Evolutionary conservation across 2,113 vertebrate genomes (phyloP).

Genomic region (Melanostigma gelatinosum): DNA sequence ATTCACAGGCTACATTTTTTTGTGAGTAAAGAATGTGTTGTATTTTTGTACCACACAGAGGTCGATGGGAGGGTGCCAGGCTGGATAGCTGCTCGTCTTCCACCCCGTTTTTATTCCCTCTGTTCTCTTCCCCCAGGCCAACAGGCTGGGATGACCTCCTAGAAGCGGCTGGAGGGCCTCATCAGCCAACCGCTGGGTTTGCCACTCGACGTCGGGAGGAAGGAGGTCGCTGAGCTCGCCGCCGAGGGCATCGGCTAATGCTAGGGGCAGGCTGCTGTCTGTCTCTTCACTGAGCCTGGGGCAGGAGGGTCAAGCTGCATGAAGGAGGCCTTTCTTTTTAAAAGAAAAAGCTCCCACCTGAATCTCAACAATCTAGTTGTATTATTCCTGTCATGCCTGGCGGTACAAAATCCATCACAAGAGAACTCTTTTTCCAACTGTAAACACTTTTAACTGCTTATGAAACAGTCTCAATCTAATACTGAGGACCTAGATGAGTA

Average conservation of each 20-base stretch:
- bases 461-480: background rate
- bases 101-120: slow-evolving; percentile 1
- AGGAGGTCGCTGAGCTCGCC: slow-evolving; percentile 29
- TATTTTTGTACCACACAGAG: background rate
- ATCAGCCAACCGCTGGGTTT: slow-evolving; percentile 47
- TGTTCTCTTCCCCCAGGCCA: slow-evolving; percentile 37
- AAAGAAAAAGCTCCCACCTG: slow-evolving; percentile 27
- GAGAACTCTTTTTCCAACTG: background rate
- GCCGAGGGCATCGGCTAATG: slow-evolving; percentile 28
- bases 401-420: slow-evolving; percentile 3
- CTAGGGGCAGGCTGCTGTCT: slow-evolving; percentile 30
- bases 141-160: slow-evolving; percentile 9
- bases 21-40: background rate
- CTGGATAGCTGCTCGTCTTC: background rate
- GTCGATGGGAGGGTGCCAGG: background rate
- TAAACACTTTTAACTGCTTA: background rate
- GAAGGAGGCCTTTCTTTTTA: slow-evolving; percentile 7
- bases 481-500: too few relatives aligned
- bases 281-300: slow-evolving; percentile 16
- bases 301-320: slow-evolving; percentile 14
- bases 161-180: slow-evolving; percentile 48
- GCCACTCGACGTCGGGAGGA: slow-evolving; percentile 10
- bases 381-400: background rate
- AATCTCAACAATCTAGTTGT: background rate
- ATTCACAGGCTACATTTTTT: background rate